Conservation (phyloP, 2,888 invertebrate genomes). For the Nephrocerus scutellatus region DNA sequence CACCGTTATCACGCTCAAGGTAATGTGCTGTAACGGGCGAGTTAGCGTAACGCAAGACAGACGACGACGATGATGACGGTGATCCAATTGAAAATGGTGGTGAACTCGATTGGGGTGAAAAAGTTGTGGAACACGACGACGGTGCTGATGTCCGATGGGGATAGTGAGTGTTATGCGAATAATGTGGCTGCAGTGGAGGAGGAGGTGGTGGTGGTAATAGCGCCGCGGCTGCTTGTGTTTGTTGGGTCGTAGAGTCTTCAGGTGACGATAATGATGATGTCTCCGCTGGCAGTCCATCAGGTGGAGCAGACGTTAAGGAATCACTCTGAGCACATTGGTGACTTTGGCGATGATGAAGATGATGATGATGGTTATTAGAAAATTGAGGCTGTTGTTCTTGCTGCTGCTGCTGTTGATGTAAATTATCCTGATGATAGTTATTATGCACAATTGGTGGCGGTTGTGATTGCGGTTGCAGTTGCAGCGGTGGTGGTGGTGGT, state of each 20-base stretch:
- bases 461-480: slow-evolving; percentile 10
- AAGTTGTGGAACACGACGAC: slow-evolving; percentile 1
- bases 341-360: slow-evolving; percentile 8
- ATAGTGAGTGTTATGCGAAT: slow-evolving; percentile 1
- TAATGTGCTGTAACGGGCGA: slow-evolving; percentile 45
- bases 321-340: not conserved
- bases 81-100: slow-evolving; percentile 22
- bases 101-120: slow-evolving; percentile 12
- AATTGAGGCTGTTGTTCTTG: slow-evolving; percentile 12
- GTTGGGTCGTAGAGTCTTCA: not conserved
- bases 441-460: slow-evolving; percentile 18
- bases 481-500: slow-evolving; percentile 22
- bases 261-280: too few species aligned
- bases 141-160: not conserved
- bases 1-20: slow-evolving; percentile 45
- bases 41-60: slow-evolving; percentile 43
- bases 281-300: too few species aligned
- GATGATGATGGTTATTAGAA: slow-evolving; percentile 9
- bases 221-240: slow-evolving; percentile 9
- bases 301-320: too few species aligned
- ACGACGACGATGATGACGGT: slow-evolving; percentile 35
- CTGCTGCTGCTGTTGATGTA: slow-evolving; percentile 14
- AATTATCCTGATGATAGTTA: slow-evolving; percentile 3
- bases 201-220: slow-evolving; percentile 6
- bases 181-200: not conserved